Evolutionary conservation across 1,140 invertebrate species (phyloP).

Genomic region (Antheraea mylitta): DNA sequence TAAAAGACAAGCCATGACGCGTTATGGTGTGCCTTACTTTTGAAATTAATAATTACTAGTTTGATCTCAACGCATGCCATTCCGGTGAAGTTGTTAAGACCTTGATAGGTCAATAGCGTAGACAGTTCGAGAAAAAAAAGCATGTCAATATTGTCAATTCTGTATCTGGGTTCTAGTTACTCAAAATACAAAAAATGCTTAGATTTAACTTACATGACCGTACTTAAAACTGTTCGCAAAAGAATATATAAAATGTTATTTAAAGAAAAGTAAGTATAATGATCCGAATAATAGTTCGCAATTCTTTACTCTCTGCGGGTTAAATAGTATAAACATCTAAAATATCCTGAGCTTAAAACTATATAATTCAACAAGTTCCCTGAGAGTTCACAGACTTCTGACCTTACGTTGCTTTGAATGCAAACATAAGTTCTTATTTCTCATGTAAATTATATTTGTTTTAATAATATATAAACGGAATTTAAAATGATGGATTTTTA

Average conservation of each 20-base stretch:
- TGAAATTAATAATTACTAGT: no score
- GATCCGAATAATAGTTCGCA: not conserved
- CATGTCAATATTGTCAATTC: no score
- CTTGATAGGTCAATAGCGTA: no score
- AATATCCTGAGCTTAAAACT: not conserved
- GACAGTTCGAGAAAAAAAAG: no score
- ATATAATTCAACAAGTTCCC: not conserved
- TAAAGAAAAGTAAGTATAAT: not conserved
- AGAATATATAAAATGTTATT: not conserved
- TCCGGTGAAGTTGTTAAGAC: no score
- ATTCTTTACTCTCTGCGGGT: not conserved
- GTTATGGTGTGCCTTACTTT: no score
- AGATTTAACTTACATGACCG: not conserved
- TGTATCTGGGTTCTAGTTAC: no score
- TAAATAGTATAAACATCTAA: not conserved
- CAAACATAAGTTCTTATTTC: not conserved
- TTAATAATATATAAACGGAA: not conserved
- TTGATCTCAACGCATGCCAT: no score
- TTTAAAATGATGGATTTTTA: not conserved
- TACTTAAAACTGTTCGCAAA: not conserved
- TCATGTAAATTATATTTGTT: not conserved
- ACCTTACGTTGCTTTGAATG: not conserved
- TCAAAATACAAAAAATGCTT: no score
- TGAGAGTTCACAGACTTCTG: not conserved
- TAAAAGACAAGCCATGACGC: no score